phyloP scores from a whole-genome alignment of 2,888 invertebrate genomes.

The Conus canariensis region DNA sequence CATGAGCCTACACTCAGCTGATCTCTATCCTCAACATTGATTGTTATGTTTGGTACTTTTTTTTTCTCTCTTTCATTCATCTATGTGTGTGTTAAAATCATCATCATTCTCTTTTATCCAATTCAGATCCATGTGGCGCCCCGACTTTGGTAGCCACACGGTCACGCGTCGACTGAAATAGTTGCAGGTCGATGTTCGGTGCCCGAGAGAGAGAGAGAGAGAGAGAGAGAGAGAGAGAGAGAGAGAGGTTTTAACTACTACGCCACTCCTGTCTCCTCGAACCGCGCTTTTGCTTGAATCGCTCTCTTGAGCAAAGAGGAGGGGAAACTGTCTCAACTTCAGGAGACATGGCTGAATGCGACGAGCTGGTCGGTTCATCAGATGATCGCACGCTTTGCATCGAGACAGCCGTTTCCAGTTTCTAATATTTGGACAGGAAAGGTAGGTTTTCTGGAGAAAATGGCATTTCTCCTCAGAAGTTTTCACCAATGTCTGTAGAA shows the following conservation, averaged over 20 bases:
- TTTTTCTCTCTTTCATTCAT: too few relatives aligned
- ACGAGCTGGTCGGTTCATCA: conserved; percentile 26
- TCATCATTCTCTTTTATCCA: too few relatives aligned
- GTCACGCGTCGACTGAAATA: too few relatives aligned
- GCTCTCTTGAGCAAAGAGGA: conserved; percentile 23
- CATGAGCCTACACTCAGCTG: too few relatives aligned
- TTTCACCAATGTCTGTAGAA: not conserved
- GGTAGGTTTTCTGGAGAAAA: not conserved
- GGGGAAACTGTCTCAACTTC: conserved; percentile 2
- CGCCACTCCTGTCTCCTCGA: not conserved
- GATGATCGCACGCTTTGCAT: not conserved
- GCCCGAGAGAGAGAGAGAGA: not conserved
- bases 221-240: not conserved
- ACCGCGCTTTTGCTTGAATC: conserved; percentile 27
- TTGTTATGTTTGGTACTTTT: too few relatives aligned
- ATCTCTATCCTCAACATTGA: too few relatives aligned
- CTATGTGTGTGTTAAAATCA: too few relatives aligned
- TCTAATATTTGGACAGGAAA: conserved; percentile 18
- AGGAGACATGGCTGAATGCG: conserved; percentile 31
- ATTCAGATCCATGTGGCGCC: too few relatives aligned
- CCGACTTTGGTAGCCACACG: too few relatives aligned
- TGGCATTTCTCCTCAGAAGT: not conserved
- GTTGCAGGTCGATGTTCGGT: too few relatives aligned
- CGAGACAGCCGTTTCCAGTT: not conserved
- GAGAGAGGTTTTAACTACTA: not conserved